These are phyloP conservation scores for Cricetomys ansorgei DNA, from an alignment of 2,113 vertebrate species.

Conservation along the genomic window DNA sequence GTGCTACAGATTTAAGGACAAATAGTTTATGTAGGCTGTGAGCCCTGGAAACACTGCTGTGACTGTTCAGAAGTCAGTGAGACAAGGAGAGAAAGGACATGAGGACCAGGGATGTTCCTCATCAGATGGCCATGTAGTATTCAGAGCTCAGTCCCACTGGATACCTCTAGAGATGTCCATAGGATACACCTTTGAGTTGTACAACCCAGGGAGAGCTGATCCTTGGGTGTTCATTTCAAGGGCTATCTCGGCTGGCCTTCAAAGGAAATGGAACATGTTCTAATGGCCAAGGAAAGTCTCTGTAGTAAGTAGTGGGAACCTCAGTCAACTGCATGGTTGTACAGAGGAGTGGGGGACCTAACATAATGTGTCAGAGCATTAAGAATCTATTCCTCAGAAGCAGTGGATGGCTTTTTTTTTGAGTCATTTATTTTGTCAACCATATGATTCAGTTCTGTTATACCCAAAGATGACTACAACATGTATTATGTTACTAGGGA, in stretches of 20 bases:
- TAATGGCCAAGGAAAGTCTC: background rate
- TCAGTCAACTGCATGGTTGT: background rate
- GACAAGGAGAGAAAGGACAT: background rate
- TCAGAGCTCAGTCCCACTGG: background rate
- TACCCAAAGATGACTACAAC: conserved; percentile 46
- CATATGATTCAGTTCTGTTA: background rate
- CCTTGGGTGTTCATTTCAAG: background rate
- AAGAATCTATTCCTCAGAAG: background rate
- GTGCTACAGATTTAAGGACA: background rate
- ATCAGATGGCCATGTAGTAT: background rate
- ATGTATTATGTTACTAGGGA: background rate
- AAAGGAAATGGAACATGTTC: background rate
- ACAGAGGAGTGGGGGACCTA: no score
- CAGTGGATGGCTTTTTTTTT: background rate
- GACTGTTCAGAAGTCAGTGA: background rate
- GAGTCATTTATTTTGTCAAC: conserved; percentile 25
- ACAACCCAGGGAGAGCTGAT: background rate
- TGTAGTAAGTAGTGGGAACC: background rate
- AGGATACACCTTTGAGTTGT: background rate
- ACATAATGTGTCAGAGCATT: background rate
- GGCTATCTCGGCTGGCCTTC: accelerated
- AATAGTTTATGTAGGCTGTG: background rate
- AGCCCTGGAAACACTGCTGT: background rate
- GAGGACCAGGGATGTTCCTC: background rate
- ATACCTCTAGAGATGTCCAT: background rate